Conservation (phyloP, 1,140 invertebrate species). For the Drosophila subpulchrella region DNA sequence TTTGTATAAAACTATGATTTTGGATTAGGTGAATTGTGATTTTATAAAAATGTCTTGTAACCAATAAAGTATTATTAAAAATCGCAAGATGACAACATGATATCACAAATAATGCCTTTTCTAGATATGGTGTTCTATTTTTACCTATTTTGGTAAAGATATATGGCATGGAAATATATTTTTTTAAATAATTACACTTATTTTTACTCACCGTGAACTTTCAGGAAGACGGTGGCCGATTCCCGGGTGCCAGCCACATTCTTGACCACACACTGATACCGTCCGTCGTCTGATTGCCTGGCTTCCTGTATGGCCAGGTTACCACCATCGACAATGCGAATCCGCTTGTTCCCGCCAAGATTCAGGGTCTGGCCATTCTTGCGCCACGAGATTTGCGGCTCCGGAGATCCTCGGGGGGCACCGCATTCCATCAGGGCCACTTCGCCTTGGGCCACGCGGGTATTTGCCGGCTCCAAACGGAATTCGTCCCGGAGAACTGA, state of each 20-base stretch:
- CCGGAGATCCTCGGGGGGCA: constrained; percentile 93
- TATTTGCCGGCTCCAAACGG: constrained; percentile 90
- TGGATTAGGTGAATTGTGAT: too few species aligned
- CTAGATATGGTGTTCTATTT: too few species aligned
- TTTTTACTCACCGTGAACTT: constrained; percentile 91
- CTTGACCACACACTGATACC: constrained; percentile 93
- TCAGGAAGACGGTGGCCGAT: constrained; percentile 90
- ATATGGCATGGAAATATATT: too few species aligned
- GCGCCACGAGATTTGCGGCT: constrained; percentile 92
- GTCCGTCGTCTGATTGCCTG: constrained; percentile 91
- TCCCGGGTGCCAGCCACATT: constrained; percentile 93
- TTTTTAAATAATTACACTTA: background rate
- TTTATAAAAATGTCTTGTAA: too few species aligned
- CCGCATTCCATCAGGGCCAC: constrained; percentile 93
- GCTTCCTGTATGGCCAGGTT: constrained; percentile 93
- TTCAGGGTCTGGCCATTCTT: constrained; percentile 93
- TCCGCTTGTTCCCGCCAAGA: constrained; percentile 86
- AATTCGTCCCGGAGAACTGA: constrained; percentile 94
- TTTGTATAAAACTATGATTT: too few species aligned
- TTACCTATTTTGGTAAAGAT: too few species aligned
- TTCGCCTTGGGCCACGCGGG: constrained; percentile 92
- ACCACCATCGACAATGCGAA: constrained; percentile 91
- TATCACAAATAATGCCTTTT: too few species aligned
- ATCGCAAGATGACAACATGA: too few species aligned
- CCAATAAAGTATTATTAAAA: too few species aligned